A percentile compares a stretch with the other conserved stretches of the same genome.
These are phyloP conservation scores for Strigamia maritima DNA, from an alignment of 2,888 invertebrate species.

Conservation along the genomic window DNA sequence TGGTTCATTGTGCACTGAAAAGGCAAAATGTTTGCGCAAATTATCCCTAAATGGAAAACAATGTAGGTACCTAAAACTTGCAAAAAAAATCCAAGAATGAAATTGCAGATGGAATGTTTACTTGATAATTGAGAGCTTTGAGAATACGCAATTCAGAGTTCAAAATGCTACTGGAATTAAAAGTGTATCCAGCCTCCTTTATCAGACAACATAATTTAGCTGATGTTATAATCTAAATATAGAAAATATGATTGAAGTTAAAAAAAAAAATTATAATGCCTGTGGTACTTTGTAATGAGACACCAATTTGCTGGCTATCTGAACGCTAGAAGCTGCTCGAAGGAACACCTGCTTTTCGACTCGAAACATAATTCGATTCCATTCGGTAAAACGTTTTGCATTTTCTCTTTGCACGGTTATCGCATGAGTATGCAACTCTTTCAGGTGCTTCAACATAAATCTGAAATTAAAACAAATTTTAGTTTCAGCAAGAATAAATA, in stretches of 20 bases:
- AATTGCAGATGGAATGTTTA: background rate
- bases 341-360: slow-evolving; percentile 1
- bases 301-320: slow-evolving; percentile 10
- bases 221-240: background rate
- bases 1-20: background rate
- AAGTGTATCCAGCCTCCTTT: slow-evolving; percentile 19
- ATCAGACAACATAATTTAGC: background rate
- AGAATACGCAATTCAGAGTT: slow-evolving; percentile 16
- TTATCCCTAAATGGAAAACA: background rate
- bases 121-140: slow-evolving; percentile 8
- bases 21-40: background rate
- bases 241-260: background rate
- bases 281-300: background rate
- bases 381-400: background rate
- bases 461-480: background rate
- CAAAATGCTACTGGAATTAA: background rate
- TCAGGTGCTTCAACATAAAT: slow-evolving; percentile 19
- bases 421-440: background rate
- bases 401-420: background rate
- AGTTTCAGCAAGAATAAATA: no score
- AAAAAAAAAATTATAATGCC: background rate
- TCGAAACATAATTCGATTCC: background rate
- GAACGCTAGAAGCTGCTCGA: slow-evolving; percentile 4
- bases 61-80: background rate
- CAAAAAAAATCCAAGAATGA: slow-evolving; percentile 19